phyloP scores from a whole-genome alignment of 2,888 invertebrate genomes.

The Plemyria rubiginata region DNA sequence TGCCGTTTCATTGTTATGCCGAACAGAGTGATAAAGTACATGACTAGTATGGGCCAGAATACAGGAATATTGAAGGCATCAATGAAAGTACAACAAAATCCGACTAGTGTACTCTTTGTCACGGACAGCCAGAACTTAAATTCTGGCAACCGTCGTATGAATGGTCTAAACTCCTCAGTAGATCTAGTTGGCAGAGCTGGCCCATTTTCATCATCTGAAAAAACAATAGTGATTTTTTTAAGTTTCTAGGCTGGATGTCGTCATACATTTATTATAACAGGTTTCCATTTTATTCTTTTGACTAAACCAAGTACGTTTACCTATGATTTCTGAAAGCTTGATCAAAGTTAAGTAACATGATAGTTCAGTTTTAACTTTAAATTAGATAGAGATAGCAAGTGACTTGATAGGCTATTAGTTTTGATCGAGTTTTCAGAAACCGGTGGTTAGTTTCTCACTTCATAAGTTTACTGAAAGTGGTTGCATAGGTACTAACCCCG shows the following conservation, averaged over 20 bases:
- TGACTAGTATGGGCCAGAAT: constrained; percentile 99
- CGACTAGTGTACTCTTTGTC: constrained; percentile 96
- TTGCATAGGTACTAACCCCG: no score
- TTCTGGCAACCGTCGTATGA: constrained; percentile 98
- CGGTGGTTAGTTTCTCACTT: no score
- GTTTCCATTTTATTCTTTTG: no score
- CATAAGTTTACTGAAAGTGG: no score
- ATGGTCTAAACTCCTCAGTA: constrained; percentile 99
- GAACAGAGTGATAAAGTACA: constrained; percentile 99
- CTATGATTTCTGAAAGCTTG: no score
- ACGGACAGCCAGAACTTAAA: constrained; percentile 99
- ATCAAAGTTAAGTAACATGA: no score
- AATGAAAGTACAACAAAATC: constrained; percentile 96
- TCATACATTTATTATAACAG: no score
- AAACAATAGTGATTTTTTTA: background rate
- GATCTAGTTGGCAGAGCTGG: constrained; percentile 97
- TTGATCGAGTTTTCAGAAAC: no score
- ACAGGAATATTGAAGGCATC: constrained; percentile 99
- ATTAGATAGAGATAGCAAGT: no score
- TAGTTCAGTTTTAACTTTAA: no score
- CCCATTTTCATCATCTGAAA: constrained; percentile 89
- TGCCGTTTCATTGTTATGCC: constrained; percentile 99
- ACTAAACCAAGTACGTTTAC: no score
- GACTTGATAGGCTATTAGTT: no score
- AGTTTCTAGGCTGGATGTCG: background rate